These are phyloP conservation scores for Habroteleia sp. DNA, from an alignment of 2,888 invertebrate genomes.

Conservation along the genomic window DNA sequence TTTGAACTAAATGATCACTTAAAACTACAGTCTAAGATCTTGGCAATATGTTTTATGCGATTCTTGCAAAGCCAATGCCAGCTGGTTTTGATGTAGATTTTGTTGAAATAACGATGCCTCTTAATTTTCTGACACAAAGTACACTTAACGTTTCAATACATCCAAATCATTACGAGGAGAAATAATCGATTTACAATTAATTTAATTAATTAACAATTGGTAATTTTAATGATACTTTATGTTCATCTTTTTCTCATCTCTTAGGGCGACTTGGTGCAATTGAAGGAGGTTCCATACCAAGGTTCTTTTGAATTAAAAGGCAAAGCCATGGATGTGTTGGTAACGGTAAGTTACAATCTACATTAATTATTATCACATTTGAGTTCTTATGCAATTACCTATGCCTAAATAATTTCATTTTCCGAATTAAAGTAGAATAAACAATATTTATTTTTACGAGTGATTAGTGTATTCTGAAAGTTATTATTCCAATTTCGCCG, in stretches of 20 bases:
- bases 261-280: conserved; percentile 95
- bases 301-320: conserved; percentile 88
- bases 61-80: conserved; percentile 11
- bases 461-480: too few species aligned
- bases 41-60: conserved; percentile 14
- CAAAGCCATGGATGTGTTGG: conserved; percentile 89
- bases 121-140: conserved; percentile 5
- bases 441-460: too few species aligned
- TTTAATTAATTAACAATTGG: conserved; percentile 14
- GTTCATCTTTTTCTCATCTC: conserved; percentile 66
- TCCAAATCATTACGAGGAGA: neutral
- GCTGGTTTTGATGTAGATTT: neutral
- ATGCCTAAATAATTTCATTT: too few species aligned
- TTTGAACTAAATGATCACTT: conserved; percentile 42
- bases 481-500: too few species aligned
- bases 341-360: conserved; percentile 83
- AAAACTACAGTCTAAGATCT: conserved; percentile 20
- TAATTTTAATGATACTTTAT: neutral
- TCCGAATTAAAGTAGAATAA: too few species aligned
- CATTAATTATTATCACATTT: too few species aligned
- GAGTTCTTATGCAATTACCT: too few species aligned
- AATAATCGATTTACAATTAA: neutral
- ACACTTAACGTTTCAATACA: neutral
- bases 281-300: conserved; percentile 88
- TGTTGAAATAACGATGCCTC: conserved; percentile 16